Conservation (phyloP, 2,797 vertebrate genomes). For the Acipenser transmontanus region DNA sequence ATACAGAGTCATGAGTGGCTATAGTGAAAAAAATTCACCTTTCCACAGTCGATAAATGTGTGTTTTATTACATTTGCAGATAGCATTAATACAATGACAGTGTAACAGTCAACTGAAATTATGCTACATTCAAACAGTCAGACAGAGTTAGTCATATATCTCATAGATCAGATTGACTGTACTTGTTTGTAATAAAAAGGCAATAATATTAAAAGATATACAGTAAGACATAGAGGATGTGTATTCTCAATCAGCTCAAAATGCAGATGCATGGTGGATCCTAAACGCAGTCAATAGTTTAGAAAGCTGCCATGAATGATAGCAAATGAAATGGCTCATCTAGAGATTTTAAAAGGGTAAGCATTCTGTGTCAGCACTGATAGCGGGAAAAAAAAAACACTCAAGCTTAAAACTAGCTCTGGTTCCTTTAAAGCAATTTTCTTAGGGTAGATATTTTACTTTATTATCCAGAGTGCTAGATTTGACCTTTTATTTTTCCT, state of each 20-base stretch:
- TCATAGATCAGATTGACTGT: background rate
- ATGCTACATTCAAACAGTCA: background rate
- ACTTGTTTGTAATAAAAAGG: background rate
- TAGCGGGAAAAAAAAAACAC: background rate
- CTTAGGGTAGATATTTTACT: too few species aligned
- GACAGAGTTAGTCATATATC: background rate
- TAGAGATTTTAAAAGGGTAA: background rate
- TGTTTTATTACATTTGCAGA: slow-evolving; percentile 1
- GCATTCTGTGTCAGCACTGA: background rate
- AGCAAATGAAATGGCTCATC: background rate
- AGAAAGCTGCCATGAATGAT: background rate
- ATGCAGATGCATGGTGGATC: background rate
- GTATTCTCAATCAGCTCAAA: background rate
- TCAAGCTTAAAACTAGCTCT: too few species aligned
- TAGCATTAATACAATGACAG: background rate
- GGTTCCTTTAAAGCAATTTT: too few species aligned
- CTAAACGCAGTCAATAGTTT: background rate
- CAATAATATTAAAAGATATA: background rate
- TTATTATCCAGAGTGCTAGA: too few species aligned
- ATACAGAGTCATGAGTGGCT: slow-evolving; percentile 28
- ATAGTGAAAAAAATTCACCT: slow-evolving; percentile 23
- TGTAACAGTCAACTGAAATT: background rate
- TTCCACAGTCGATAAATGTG: slow-evolving; percentile 21
- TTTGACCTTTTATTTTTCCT: too few species aligned
- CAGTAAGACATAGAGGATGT: background rate